phyloP scores from a whole-genome alignment of 2,888 invertebrate species.

The Diarsia dahlii region DNA sequence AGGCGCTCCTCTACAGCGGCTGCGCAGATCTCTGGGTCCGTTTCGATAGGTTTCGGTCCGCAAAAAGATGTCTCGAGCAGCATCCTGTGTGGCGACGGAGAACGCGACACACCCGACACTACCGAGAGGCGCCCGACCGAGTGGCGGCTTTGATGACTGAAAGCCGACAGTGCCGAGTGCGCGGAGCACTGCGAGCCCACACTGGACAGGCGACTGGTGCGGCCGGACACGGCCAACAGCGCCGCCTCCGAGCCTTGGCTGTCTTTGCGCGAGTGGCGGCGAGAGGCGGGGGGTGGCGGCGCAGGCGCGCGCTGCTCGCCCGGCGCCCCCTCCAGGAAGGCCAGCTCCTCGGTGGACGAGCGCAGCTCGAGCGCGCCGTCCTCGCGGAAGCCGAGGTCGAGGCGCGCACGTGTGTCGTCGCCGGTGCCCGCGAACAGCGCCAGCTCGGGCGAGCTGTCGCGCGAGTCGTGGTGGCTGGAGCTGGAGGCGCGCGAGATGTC shows the following conservation, averaged over 20 bases:
- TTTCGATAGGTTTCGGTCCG: conserved; percentile 94
- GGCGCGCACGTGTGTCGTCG: conserved; percentile 75
- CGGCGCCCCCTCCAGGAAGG: conserved; percentile 93
- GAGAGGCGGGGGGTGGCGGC: conserved; percentile 74
- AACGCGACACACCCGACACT: conserved; percentile 91
- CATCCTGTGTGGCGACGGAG: conserved; percentile 97
- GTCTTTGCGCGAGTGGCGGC: conserved; percentile 92
- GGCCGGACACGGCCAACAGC: conserved; percentile 94
- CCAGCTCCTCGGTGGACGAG: conserved; percentile 97
- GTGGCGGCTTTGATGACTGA: conserved; percentile 74
- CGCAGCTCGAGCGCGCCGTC: conserved; percentile 96
- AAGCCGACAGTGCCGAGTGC: conserved; percentile 85
- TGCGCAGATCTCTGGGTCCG: conserved; percentile 86
- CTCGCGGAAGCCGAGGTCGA: conserved; percentile 92
- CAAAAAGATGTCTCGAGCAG: conserved; percentile 97
- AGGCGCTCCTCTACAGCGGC: conserved; percentile 87
- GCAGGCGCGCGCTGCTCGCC: conserved; percentile 68
- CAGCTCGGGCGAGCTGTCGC: conserved; percentile 96
- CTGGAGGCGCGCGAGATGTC: conserved; percentile 97
- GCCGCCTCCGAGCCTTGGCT: conserved; percentile 95
- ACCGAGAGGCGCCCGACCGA: conserved; percentile 82
- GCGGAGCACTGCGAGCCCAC: conserved; percentile 95
- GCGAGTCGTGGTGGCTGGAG: conserved; percentile 96
- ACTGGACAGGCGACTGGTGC: conserved; percentile 94
- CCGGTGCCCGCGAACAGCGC: conserved; percentile 93